These are phyloP conservation scores for Drosophila fulvimacula DNA, from an alignment of 2,888 invertebrate genomes.

Conservation along the genomic window DNA sequence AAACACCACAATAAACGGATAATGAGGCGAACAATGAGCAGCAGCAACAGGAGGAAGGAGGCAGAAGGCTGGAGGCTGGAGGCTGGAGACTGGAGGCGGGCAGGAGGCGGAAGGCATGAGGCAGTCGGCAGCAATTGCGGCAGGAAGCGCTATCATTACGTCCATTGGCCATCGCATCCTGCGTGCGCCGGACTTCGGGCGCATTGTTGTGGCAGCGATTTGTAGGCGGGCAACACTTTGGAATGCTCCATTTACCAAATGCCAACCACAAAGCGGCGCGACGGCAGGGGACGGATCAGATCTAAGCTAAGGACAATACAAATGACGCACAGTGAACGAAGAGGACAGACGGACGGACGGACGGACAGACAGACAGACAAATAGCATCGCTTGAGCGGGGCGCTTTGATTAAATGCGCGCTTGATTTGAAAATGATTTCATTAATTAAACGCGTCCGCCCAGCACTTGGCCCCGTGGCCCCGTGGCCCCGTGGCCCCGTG, in stretches of 20 bases:
- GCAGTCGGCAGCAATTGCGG: slow-evolving; percentile 1
- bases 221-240: slow-evolving; percentile 26
- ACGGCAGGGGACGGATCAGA: background rate
- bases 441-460: slow-evolving; percentile 43
- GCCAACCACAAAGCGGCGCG: slow-evolving; percentile 15
- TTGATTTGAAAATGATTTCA: slow-evolving; percentile 61
- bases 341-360: background rate
- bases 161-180: slow-evolving; percentile 37
- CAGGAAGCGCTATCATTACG: slow-evolving; percentile 49
- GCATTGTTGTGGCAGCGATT: slow-evolving; percentile 28
- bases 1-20: slow-evolving; percentile 32
- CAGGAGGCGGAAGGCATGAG: background rate
- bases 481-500: too few relatives aligned
- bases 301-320: slow-evolving; percentile 14
- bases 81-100: too few relatives aligned
- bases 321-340: slow-evolving; percentile 11
- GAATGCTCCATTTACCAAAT: slow-evolving; percentile 35
- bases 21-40: slow-evolving; percentile 40
- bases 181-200: slow-evolving; percentile 15
- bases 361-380: slow-evolving; percentile 3
- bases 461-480: background rate
- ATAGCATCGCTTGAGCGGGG: slow-evolving; percentile 17
- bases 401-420: slow-evolving; percentile 49
- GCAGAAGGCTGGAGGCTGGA: background rate
- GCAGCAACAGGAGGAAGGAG: background rate